phyloP scores from a whole-genome alignment of 2,113 vertebrate species.

The Hydrolagus affinis region DNA sequence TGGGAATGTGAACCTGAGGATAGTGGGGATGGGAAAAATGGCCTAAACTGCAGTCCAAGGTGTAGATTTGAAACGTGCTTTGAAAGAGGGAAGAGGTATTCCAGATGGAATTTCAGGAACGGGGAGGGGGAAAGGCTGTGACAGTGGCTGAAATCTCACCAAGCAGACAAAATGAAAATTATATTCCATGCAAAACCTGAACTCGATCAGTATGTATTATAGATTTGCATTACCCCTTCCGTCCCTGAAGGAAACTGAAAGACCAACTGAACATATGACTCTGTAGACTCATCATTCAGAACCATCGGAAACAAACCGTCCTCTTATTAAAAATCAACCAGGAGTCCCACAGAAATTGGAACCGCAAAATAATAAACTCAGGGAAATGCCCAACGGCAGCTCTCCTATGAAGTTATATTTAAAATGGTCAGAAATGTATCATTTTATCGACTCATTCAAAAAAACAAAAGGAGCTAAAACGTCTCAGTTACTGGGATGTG shows the following conservation, averaged over 20 bases:
- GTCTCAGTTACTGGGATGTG: slow-evolving; percentile 30
- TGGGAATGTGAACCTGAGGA: too few relatives aligned
- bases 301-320: background rate
- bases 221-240: background rate
- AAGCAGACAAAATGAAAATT: too few relatives aligned
- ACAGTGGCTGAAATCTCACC: too few relatives aligned
- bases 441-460: background rate
- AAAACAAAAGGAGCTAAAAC: background rate
- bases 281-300: background rate
- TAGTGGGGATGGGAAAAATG: too few relatives aligned
- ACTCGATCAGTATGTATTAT: background rate
- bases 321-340: background rate
- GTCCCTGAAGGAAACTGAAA: background rate
- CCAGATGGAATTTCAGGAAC: too few relatives aligned
- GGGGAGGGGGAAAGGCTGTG: too few relatives aligned
- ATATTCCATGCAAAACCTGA: background rate
- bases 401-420: background rate
- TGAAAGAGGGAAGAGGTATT: too few relatives aligned
- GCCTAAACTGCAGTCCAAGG: too few relatives aligned
- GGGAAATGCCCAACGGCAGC: background rate
- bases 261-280: background rate
- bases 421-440: background rate
- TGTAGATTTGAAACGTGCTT: too few relatives aligned
- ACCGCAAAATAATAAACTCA: background rate
- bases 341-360: background rate